Base-by-base conservation (phyloP, 2,797 vertebrate genomes). In the Alexandromys oeconomus region DNA sequence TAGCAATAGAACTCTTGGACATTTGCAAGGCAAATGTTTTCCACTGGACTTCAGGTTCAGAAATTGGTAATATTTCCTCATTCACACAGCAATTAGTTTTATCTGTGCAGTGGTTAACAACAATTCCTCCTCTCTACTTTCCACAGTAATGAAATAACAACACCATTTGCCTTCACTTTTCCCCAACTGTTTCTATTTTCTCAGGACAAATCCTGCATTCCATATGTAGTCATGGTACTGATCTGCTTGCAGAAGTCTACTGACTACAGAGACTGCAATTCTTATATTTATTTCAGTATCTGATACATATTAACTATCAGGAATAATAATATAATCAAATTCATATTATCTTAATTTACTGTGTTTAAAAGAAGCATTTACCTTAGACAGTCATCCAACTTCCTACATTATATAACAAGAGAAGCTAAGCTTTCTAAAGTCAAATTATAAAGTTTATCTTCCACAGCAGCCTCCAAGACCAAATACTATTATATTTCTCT, bases 11-110 rank as follows among this genome's bases (percentile, higher is more conserved):
- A 78, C 74, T 87, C 14, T 43, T 67, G 63, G 76, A 71, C 65
- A 78, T 81, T 29, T 82, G 3, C 87, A 94, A 89, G 31, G 15
- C 5, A 85, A 88, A 92, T 86, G 12, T 63, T 86, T 92, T 40
- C 19, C 14, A 63, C 5, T 27, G 73, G 59, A 59, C 12, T 57
- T 78, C 40, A 69, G 11, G 23, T 3, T 82, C n/a, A 79, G 69
- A 93, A 89, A 27, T 86, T 54, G 76, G 37, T 40, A 65, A 48
- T 2, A 59, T 87, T 79, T 96, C 29, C 10, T 89, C 59, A 77
- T 0, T 85, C 34, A 88, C 10, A 34, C 5, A 76, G 3, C 27
- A 31, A 69, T 59, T 79, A 57, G 81, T 78, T 91, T 96, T 78
- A 43, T 77, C 90, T 77, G 37, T 48, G 46, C 8, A 23, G 3